Evolutionary conservation across 1,140 invertebrate species (phyloP).

Genomic region (Ctenoplectra terminalis): DNA sequence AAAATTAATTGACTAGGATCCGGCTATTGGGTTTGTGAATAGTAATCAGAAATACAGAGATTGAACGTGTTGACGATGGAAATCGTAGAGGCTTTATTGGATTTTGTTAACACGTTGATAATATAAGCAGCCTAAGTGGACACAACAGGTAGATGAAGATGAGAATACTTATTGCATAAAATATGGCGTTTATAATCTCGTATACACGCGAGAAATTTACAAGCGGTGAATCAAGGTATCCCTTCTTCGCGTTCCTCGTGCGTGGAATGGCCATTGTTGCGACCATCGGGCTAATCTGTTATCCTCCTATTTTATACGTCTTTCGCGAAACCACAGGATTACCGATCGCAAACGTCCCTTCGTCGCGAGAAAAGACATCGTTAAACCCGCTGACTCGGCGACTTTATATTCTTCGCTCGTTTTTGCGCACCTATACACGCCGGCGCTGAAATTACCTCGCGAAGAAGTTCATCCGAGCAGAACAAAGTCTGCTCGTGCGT

Average conservation of each 20-base stretch:
- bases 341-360: slow-evolving; percentile 24
- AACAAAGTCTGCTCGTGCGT: slow-evolving; percentile 34
- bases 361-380: slow-evolving; percentile 47
- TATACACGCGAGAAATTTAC: not conserved
- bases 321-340: slow-evolving; percentile 52
- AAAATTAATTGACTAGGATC: not conserved
- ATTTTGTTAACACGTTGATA: slow-evolving; percentile 1
- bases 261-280: slow-evolving; percentile 33
- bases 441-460: slow-evolving; percentile 47
- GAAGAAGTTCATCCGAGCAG: slow-evolving; percentile 30
- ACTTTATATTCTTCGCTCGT: slow-evolving; percentile 52
- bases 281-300: slow-evolving; percentile 45
- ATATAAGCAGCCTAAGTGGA: no score
- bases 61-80: not conserved
- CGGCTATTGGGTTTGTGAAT: not conserved
- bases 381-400: slow-evolving; percentile 62
- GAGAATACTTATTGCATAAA: not conserved
- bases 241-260: slow-evolving; percentile 17
- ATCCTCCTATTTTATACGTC: slow-evolving; percentile 49
- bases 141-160: not conserved
- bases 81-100: not conserved
- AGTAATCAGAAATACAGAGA: not conserved
- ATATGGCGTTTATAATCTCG: slow-evolving; percentile 4
- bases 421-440: slow-evolving; percentile 37
- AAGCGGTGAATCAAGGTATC: not conserved